Conservation (phyloP, 2,888 invertebrate genomes). For the Apodemia mormo region DNA sequence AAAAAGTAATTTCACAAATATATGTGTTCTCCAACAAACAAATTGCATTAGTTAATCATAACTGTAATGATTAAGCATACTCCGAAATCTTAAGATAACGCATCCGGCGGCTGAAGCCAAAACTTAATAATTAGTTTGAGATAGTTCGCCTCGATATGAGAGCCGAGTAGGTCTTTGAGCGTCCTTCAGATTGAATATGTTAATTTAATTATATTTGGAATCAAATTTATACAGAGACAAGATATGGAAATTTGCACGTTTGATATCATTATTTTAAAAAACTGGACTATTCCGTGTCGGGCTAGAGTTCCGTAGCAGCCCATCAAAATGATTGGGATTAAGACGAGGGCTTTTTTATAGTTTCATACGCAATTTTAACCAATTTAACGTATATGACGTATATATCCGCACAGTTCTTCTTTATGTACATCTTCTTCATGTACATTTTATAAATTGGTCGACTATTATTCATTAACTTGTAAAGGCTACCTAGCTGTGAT, state of each 20-base stretch:
- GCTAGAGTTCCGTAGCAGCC: too few relatives aligned
- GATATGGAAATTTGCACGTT: neutral
- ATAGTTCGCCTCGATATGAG: slow-evolving; percentile 24
- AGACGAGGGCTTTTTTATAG: too few relatives aligned
- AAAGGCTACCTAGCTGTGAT: too few relatives aligned
- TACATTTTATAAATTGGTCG: too few relatives aligned
- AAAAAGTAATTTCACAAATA: neutral
- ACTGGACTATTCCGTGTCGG: too few relatives aligned
- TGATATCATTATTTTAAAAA: too few relatives aligned
- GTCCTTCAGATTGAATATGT: slow-evolving; percentile 17
- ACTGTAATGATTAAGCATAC: slow-evolving; percentile 26
- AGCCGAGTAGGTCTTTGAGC: slow-evolving; percentile 7
- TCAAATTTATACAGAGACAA: neutral
- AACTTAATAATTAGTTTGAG: slow-evolving; percentile 33
- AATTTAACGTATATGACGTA: too few relatives aligned
- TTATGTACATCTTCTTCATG: too few relatives aligned
- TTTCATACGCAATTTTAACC: too few relatives aligned
- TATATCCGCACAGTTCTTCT: too few relatives aligned
- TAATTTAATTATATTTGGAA: slow-evolving; percentile 16
- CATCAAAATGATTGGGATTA: too few relatives aligned
- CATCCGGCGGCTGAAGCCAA: slow-evolving; percentile 16
- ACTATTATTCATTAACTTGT: too few relatives aligned
- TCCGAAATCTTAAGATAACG: slow-evolving; percentile 35
- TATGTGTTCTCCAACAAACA: neutral
- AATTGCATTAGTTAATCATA: slow-evolving; percentile 1